Evolutionary conservation across 2,797 vertebrate genomes (phyloP).

Genomic region (Poecile montanus): DNA sequence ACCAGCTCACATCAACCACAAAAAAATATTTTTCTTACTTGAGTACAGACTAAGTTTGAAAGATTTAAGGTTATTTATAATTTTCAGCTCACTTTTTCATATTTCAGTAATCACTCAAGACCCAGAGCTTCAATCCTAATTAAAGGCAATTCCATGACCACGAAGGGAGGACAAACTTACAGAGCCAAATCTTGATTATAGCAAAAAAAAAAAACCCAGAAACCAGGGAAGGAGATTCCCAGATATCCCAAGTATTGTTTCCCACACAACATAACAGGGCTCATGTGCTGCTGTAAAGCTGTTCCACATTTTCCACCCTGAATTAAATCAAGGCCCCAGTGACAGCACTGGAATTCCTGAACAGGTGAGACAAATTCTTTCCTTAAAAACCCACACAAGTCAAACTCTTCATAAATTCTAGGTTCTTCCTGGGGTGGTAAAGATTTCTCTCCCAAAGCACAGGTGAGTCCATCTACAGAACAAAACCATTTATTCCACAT

Average conservation of each 20-base stretch:
- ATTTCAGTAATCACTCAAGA: not conserved
- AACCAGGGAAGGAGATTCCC: not conserved
- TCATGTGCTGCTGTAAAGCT: not conserved
- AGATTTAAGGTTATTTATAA: not conserved
- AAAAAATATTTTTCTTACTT: not conserved
- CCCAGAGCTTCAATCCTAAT: not conserved
- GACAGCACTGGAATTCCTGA: not conserved
- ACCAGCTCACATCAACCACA: not conserved
- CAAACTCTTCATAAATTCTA: not conserved
- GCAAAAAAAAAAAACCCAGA: rapidly evolving
- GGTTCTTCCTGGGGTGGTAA: not conserved
- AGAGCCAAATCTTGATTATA: not conserved
- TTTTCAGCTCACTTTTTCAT: not conserved
- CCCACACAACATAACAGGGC: not conserved
- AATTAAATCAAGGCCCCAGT: not conserved
- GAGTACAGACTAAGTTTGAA: not conserved
- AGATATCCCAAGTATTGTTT: not conserved
- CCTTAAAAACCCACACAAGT: not conserved
- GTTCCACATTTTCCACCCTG: not conserved
- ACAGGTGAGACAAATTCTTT: not conserved
- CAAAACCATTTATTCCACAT: not conserved
- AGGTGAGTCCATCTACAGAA: not conserved
- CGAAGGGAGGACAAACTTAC: not conserved
- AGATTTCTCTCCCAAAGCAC: not conserved
- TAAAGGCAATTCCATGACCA: not conserved